Percentiles rank a stretch among this genome's conserved stretches.
phyloP scores from a whole-genome alignment of 2,797 vertebrate species.

The Morus bassanus region DNA sequence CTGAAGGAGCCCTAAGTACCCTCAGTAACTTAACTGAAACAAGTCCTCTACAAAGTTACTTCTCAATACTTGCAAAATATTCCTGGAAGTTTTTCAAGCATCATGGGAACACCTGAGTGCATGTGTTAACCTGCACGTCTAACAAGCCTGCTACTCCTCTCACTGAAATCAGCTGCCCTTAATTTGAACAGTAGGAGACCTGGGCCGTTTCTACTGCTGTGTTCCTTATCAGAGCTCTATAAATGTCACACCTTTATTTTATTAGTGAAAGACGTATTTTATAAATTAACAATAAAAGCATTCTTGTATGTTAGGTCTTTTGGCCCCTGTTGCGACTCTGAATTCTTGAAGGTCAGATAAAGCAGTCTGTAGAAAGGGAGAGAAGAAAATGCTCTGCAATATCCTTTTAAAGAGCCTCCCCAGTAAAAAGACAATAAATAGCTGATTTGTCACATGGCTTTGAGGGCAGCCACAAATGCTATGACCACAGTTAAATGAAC shows the following conservation, averaged over 20 bases:
- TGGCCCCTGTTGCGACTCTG: slow-evolving; percentile 9
- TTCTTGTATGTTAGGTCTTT: slow-evolving; percentile 2
- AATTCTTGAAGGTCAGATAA: slow-evolving; percentile 63
- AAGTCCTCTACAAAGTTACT: background rate
- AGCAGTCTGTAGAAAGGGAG: background rate
- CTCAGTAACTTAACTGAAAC: background rate
- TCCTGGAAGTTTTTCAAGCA: background rate
- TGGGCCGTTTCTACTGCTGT: slow-evolving; percentile 11
- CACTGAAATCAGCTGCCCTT: slow-evolving; percentile 3
- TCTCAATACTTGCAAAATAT: background rate
- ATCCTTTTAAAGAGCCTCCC: background rate
- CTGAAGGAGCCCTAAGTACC: background rate
- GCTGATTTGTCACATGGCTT: background rate
- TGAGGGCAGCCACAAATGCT: background rate
- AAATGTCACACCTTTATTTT: slow-evolving; percentile 51
- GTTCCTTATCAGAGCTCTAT: slow-evolving; percentile 41
- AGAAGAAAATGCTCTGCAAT: slow-evolving; percentile 1
- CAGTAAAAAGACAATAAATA: slow-evolving; percentile 19
- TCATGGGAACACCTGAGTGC: background rate
- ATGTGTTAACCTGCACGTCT: background rate
- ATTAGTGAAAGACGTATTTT: slow-evolving; percentile 38
- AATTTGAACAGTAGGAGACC: slow-evolving; percentile 14
- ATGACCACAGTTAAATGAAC: slow-evolving; percentile 33
- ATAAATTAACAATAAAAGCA: slow-evolving; percentile 53
- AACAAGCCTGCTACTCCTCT: background rate